phyloP scores from a whole-genome alignment of 2,113 vertebrate genomes.

The Corythoichthys haematopterus region DNA sequence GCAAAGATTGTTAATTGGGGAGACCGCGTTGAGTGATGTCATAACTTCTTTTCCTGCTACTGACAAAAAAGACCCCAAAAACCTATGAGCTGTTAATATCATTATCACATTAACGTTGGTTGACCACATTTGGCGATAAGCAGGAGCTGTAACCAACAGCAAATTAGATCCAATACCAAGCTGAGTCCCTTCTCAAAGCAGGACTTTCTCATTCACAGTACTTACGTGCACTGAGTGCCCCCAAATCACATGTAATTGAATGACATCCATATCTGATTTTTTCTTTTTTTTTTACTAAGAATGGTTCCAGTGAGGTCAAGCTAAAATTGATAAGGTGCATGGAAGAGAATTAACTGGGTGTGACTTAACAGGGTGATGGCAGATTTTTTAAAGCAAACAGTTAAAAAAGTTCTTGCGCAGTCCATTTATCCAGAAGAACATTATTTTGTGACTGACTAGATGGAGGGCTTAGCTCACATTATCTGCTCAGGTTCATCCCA shows the following conservation, averaged over 20 bases:
- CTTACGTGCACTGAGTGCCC: neutral
- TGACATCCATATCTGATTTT: neutral
- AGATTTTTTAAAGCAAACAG: neutral
- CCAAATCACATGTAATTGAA: neutral
- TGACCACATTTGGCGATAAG: slow-evolving; percentile 21
- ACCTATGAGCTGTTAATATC: slow-evolving; percentile 28
- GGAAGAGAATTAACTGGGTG: neutral
- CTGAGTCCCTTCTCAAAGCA: neutral
- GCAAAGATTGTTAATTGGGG: slow-evolving; percentile 27
- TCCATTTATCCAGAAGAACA: neutral
- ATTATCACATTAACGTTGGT: slow-evolving; percentile 41
- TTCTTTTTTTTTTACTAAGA: neutral
- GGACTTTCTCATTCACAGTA: neutral
- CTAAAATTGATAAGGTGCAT: neutral
- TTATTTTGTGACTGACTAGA: neutral
- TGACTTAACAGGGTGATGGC: neutral
- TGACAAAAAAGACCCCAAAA: slow-evolving; percentile 19
- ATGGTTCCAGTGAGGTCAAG: neutral
- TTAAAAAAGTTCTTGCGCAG: neutral
- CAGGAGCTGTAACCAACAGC: slow-evolving; percentile 13
- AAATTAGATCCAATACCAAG: slow-evolving; percentile 21
- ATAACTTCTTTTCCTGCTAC: slow-evolving; percentile 16
- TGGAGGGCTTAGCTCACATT: neutral
- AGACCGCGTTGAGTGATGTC: slow-evolving; percentile 29
- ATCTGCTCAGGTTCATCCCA: neutral